These are phyloP conservation scores for Euwallacea similis DNA, from an alignment of 1,140 invertebrate species.

Conservation along the genomic window DNA sequence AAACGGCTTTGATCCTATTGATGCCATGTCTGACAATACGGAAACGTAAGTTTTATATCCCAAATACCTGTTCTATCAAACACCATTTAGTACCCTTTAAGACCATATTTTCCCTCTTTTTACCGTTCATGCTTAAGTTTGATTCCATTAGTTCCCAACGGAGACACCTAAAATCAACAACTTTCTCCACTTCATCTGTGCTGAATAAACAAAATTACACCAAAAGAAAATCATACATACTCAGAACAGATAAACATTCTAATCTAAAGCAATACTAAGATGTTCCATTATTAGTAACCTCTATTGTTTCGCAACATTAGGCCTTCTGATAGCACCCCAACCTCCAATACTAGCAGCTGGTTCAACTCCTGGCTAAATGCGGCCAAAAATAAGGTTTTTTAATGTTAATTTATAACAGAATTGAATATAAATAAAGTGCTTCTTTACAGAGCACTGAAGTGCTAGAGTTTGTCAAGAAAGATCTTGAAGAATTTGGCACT, in stretches of 20 bases:
- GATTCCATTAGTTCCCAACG: neutral
- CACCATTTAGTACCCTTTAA: no score
- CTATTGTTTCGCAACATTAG: constrained; percentile 4
- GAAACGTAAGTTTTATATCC: constrained; percentile 10
- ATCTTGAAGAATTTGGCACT: constrained; percentile 71
- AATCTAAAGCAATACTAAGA: neutral
- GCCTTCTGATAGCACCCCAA: neutral
- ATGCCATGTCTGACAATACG: constrained; percentile 17
- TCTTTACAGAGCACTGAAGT: constrained; percentile 67
- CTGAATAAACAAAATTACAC: no score
- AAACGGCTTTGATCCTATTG: neutral
- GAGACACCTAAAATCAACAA: no score
- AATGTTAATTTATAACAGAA: constrained; percentile 8
- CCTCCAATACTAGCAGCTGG: constrained; percentile 37
- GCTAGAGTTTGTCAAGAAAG: constrained; percentile 74
- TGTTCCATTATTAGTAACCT: constrained; percentile 4
- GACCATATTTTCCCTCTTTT: neutral
- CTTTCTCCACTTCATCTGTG: no score
- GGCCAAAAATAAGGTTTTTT: constrained; percentile 51
- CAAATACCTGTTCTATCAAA: neutral
- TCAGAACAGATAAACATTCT: neutral
- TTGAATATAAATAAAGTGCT: neutral
- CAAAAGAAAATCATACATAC: neutral
- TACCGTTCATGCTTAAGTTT: neutral
- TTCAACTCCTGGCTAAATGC: constrained; percentile 52